phyloP scores from a whole-genome alignment of 1,140 invertebrate species.

The Cyrtorhinus lividipennis region DNA sequence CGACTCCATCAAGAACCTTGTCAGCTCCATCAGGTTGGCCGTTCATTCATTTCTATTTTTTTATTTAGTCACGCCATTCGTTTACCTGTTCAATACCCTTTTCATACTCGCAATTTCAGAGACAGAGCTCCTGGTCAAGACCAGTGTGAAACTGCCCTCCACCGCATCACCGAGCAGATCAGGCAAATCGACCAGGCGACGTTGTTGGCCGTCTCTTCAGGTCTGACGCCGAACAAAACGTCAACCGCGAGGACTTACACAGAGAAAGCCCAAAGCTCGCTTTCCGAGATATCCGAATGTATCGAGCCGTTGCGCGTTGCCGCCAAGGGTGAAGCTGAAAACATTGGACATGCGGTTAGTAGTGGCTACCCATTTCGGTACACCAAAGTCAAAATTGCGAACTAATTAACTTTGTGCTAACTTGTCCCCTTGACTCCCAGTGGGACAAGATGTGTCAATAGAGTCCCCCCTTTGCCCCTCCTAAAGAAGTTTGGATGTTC shows the following conservation, averaged over 20 bases:
- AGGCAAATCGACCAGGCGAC: constrained; percentile 74
- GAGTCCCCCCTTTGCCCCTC: too few species aligned
- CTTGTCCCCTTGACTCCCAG: too few species aligned
- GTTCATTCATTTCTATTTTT: too few species aligned
- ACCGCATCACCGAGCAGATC: constrained; percentile 58
- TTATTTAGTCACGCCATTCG: too few species aligned
- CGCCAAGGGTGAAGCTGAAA: constrained; percentile 82
- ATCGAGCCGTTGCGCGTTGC: constrained; percentile 67
- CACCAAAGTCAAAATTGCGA: too few species aligned
- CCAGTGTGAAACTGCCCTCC: constrained; percentile 77
- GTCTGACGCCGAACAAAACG: constrained; percentile 50
- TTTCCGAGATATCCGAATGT: constrained; percentile 59
- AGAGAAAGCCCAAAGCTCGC: constrained; percentile 58
- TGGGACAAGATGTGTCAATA: too few species aligned
- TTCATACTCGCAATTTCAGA: constrained; percentile 32
- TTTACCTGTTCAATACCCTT: neutral
- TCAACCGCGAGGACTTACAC: constrained; percentile 70
- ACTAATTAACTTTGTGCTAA: too few species aligned
- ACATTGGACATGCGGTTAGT: constrained; percentile 66
- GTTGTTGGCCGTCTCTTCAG: constrained; percentile 73
- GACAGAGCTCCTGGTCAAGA: constrained; percentile 91
- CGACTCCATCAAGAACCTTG: constrained; percentile 87
- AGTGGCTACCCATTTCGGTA: too few species aligned
- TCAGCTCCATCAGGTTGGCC: constrained; percentile 69
- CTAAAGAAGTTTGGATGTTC: too few species aligned